These are phyloP conservation scores for Vanessa cardui DNA, from an alignment of 2,888 invertebrate genomes.

Conservation along the genomic window DNA sequence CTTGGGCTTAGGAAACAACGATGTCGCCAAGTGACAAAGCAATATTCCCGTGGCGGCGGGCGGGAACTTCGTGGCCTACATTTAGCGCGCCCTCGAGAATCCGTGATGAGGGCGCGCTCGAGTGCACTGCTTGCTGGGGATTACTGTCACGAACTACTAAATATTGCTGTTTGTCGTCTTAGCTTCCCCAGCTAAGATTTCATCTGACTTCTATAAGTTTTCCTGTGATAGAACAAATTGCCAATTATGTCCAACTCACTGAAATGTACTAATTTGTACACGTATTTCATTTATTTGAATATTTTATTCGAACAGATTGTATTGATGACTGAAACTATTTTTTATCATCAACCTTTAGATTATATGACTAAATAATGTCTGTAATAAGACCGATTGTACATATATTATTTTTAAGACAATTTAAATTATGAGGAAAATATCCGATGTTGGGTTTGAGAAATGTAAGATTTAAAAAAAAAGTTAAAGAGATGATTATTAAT, in stretches of 20 bases:
- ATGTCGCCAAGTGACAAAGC: conserved; percentile 81
- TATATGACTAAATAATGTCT: too few species aligned
- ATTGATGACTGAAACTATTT: too few species aligned
- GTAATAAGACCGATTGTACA: too few species aligned
- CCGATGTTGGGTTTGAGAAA: background rate
- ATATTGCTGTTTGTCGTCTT: conserved; percentile 58
- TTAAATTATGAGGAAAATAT: background rate
- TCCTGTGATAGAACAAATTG: conserved; percentile 25
- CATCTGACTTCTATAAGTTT: conserved; percentile 29
- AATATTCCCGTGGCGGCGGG: conserved; percentile 68
- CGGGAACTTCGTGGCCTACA: conserved; percentile 79
- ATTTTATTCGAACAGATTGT: too few species aligned
- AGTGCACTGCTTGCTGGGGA: conserved; percentile 68
- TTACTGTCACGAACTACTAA: conserved; percentile 68
- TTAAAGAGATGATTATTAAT: background rate
- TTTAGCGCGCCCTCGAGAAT: conserved; percentile 78
- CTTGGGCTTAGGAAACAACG: conserved; percentile 78
- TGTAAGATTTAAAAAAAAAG: background rate
- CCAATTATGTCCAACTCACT: background rate
- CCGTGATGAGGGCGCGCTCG: conserved; percentile 71
- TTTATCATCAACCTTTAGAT: too few species aligned
- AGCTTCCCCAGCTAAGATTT: conserved; percentile 39
- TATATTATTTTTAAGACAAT: too few species aligned
- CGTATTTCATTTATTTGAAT: background rate
- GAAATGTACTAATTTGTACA: background rate